These are phyloP conservation scores for Drosophila pruinosa DNA, from an alignment of 1,140 invertebrate genomes.

Conservation along the genomic window DNA sequence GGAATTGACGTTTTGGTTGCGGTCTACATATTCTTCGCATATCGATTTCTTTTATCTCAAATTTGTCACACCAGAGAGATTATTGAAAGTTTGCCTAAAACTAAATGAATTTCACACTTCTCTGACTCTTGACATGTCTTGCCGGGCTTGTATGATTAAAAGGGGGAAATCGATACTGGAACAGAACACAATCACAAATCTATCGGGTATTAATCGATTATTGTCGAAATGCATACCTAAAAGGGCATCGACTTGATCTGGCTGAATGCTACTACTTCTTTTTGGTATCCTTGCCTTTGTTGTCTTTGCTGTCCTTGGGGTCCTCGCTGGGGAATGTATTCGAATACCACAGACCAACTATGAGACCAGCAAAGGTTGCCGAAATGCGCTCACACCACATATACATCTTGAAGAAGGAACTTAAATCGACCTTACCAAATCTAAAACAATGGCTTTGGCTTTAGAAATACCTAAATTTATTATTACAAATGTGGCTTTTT, in stretches of 20 bases:
- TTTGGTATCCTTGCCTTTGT: slow-evolving; percentile 37
- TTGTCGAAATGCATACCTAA: neutral
- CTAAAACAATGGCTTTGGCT: neutral
- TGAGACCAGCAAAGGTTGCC: slow-evolving; percentile 44
- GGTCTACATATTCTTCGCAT: slow-evolving; percentile 37
- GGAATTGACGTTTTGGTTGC: slow-evolving; percentile 42
- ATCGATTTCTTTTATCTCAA: neutral
- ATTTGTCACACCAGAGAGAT: neutral
- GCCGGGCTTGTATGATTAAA: slow-evolving; percentile 1
- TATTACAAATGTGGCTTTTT: neutral
- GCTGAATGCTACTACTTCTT: slow-evolving; percentile 15
- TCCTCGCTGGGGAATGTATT: slow-evolving; percentile 51
- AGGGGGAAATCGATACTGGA: neutral
- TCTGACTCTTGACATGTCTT: neutral
- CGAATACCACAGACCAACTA: slow-evolving; percentile 59
- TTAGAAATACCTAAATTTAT: neutral
- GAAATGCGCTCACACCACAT: slow-evolving; percentile 66
- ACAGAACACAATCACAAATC: neutral
- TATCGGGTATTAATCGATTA: neutral
- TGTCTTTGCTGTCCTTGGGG: neutral
- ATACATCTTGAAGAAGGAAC: slow-evolving; percentile 34
- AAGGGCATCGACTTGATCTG: neutral
- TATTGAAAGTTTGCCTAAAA: neutral
- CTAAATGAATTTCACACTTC: neutral
- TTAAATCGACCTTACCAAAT: neutral